Base-by-base conservation (phyloP, 1,140 invertebrate species). In the Dendrolimus kikuchii region DNA sequence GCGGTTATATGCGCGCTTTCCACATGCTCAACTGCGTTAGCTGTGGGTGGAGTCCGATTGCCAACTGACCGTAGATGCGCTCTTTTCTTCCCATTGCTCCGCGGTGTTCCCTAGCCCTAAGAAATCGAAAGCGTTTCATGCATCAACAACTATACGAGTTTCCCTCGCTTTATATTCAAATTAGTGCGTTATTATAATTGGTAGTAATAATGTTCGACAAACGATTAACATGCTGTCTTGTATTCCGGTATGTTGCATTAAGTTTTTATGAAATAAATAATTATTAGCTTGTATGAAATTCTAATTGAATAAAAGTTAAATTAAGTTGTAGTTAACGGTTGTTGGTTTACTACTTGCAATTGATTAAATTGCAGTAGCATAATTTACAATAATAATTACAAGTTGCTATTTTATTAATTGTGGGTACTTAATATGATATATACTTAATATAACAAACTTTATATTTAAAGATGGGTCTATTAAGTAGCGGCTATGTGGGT, bases 111-210 rank as follows among this genome's bases (percentile, higher is more conserved):
- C 65, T 58, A 55, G 69, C 73, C 77, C 79, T 73, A 66, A 70
- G 80, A 86, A 83, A 86, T 76, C 69, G 80, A 86, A 86, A 86
- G 82, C 72, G 71, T 77, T 64, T 82, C 68, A 86, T 74, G 80
- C 74, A 75, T 73, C 53, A 59, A 55, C 59, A 66, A 72, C 66
- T 65, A 66, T 54, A 73, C 66, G 71, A 77, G 74, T 85, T 82
- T 75, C 74, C 62, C 59, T 59, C 68, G 75, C 74, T 64, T 71
- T 70, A 73, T 71, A 65, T 60, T 62, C 59, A 62, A 62, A 72
- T 71, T 62, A 59, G 62, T 67, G 62, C 60, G 70, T 78, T 64
- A 57, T 65, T 71, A 72, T 79, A 69, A 65, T 62, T 77, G 65
- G 71, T 71, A 59, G 55, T 60, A 60, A 68, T 66, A 58, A 57